A percentile compares a stretch with the other conserved stretches of the same genome.
Evolutionary conservation across 2,113 vertebrate genomes (phyloP).

Genomic region (Macrotus californicus): DNA sequence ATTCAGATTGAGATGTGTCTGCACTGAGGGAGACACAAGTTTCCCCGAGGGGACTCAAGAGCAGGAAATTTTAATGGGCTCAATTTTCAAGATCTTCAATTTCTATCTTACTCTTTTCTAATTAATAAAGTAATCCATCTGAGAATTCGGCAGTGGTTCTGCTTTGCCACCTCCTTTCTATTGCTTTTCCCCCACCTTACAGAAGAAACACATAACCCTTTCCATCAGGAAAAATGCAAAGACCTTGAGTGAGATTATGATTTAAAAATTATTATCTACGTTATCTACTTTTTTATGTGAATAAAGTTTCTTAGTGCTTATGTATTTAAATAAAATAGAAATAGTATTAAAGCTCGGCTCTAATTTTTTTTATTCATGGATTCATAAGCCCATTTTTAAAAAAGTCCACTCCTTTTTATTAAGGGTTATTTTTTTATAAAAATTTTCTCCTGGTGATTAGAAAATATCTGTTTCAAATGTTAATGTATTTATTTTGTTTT

Average conservation of each 20-base stretch:
- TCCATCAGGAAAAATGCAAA: not conserved
- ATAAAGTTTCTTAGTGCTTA: not conserved
- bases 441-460: not conserved
- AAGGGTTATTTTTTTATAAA: not conserved
- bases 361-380: not conserved
- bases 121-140: not conserved
- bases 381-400: not conserved
- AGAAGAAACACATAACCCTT: not conserved
- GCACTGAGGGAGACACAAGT: not conserved
- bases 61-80: not conserved
- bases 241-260: not conserved
- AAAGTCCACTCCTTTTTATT: not conserved
- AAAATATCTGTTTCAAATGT: conserved; percentile 2
- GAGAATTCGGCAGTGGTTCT: not conserved
- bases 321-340: not conserved
- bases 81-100: not conserved
- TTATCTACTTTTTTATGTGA: not conserved
- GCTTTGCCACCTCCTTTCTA: not conserved
- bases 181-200: not conserved
- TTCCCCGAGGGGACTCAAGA: not conserved
- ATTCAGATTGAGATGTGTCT: not conserved
- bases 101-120: not conserved
- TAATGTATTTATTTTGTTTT: not conserved
- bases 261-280: not conserved
- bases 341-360: not conserved